A percentile compares a stretch with the other conserved stretches of the same genome.
Conservation (phyloP, 2,113 vertebrate species). For the Reinhardtius hippoglossoides region DNA sequence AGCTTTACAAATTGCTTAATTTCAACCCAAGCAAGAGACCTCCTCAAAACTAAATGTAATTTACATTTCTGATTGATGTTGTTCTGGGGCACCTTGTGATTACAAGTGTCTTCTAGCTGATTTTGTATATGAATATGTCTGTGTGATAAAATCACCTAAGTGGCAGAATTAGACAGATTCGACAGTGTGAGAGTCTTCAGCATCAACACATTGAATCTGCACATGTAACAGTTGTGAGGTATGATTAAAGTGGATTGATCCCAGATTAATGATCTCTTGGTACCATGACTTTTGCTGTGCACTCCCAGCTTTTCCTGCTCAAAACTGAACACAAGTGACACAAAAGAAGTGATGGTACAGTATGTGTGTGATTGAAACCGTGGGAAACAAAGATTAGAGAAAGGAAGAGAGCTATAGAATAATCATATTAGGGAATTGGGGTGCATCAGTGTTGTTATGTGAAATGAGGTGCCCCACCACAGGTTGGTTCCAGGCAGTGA, state of each 20-base stretch:
- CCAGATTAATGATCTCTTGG: constrained; percentile 33
- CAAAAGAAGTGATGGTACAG: not conserved
- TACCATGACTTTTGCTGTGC: constrained; percentile 1
- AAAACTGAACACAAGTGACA: constrained; percentile 27
- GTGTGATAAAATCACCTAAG: constrained; percentile 44
- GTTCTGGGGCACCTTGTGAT: constrained; percentile 65
- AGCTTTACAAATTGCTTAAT: constrained; percentile 40
- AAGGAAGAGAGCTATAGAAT: constrained; percentile 34
- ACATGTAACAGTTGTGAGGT: constrained; percentile 1
- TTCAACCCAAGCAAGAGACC: constrained; percentile 25
- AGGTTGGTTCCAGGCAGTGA: constrained; percentile 75
- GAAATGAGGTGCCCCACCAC: constrained; percentile 67
- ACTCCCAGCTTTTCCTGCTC: not conserved
- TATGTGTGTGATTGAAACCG: constrained; percentile 19
- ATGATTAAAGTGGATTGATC: constrained; percentile 35
- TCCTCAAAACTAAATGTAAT: constrained; percentile 56
- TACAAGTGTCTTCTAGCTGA: constrained; percentile 54
- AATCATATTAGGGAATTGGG: constrained; percentile 72
- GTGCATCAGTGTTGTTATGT: constrained; percentile 63
- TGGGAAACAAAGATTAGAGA: constrained; percentile 6
- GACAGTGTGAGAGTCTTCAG: constrained; percentile 5
- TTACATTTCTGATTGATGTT: constrained; percentile 66
- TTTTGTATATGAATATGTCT: constrained; percentile 47
- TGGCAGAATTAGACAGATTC: not conserved
- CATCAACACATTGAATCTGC: constrained; percentile 18